These are phyloP conservation scores for Petrophora chlorosata DNA, from an alignment of 2,888 invertebrate genomes.

Conservation along the genomic window DNA sequence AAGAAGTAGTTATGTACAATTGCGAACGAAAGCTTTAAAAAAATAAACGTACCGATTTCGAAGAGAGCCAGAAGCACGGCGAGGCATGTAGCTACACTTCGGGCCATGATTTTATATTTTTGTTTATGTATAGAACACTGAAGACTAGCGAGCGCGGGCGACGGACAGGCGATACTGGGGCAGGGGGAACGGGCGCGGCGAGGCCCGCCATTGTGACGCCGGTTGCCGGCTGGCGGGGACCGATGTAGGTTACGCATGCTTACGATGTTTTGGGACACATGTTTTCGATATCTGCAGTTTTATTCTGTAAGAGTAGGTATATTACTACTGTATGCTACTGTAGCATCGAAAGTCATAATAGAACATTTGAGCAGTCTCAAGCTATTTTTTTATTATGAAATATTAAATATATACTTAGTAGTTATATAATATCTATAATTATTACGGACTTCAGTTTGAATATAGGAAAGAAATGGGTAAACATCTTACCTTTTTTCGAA, in stretches of 20 bases:
- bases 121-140: slow-evolving; percentile 35
- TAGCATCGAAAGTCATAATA: no score
- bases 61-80: slow-evolving; percentile 67
- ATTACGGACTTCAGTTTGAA: no score
- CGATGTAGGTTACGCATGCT: not conserved
- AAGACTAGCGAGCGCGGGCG: slow-evolving; percentile 7
- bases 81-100: slow-evolving; percentile 61
- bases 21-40: slow-evolving; percentile 3
- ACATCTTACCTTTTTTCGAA: no score
- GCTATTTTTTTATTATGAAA: no score
- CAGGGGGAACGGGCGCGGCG: slow-evolving; percentile 2
- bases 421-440: no score
- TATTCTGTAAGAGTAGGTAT: no score
- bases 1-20: not conserved
- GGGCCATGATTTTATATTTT: slow-evolving; percentile 56
- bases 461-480: no score
- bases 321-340: no score
- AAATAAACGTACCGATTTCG: slow-evolving; percentile 64
- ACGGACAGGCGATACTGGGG: slow-evolving; percentile 48
- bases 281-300: no score
- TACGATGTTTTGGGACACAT: not conserved
- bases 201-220: slow-evolving; percentile 65
- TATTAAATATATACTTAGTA: no score
- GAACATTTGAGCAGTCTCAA: no score
- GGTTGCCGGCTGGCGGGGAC: slow-evolving; percentile 22